Conservation (phyloP, 1,140 invertebrate species). For the Nymphalis io region DNA sequence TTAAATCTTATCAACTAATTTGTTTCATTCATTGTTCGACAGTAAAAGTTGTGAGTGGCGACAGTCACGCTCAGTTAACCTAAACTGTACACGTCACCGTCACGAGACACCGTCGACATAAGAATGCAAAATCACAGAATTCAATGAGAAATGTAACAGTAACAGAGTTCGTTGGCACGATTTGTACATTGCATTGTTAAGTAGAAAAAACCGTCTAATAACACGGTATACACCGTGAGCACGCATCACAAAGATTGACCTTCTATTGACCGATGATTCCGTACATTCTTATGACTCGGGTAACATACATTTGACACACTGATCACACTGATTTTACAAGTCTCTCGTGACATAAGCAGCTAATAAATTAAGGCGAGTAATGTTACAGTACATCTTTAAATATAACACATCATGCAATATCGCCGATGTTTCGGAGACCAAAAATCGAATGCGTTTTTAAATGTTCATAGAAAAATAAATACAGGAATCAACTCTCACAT, state of each 20-base stretch:
- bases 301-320: not conserved
- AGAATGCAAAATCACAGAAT: constrained; percentile 20
- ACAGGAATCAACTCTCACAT: not conserved
- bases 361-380: constrained; percentile 1
- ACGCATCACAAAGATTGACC: constrained; percentile 4
- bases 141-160: not conserved
- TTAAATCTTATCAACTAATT: constrained; percentile 23
- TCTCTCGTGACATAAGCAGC: not conserved
- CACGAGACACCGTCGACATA: constrained; percentile 9
- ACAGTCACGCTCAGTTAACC: constrained; percentile 7
- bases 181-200: constrained; percentile 4
- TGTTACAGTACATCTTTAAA: not conserved
- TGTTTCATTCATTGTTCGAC: constrained; percentile 29
- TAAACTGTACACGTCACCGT: constrained; percentile 17
- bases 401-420: not conserved
- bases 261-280: not conserved
- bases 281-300: constrained; percentile 1
- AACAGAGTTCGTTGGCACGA: constrained; percentile 10
- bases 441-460: not conserved
- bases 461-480: constrained; percentile 24
- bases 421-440: too few species aligned
- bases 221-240: not conserved
- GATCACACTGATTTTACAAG: not conserved
- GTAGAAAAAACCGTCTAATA: not conserved
- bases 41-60: constrained; percentile 6